Conservation (phyloP, 23 tunicate species). For the Phallusia fumigata region DNA sequence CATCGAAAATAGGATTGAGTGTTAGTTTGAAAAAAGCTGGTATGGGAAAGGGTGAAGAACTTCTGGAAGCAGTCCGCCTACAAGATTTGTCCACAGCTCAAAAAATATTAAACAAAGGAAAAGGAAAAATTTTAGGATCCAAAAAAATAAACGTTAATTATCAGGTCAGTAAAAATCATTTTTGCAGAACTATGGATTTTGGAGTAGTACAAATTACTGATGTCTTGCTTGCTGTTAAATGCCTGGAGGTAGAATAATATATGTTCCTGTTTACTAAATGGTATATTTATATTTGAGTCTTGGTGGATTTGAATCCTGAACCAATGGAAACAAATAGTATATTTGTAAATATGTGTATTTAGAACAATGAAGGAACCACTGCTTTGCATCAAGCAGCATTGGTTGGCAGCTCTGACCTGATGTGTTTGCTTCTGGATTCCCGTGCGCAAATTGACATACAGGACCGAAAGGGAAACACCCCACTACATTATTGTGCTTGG, state of each 20-base stretch:
- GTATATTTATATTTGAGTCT: no score
- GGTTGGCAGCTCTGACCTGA: slow-evolving; percentile 27
- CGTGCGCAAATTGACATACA: slow-evolving; percentile 31
- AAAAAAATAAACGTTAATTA: slow-evolving; percentile 50
- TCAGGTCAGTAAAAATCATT: slow-evolving; percentile 20
- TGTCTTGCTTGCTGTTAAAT: no score
- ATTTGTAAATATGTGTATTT: neutral
- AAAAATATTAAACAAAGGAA: slow-evolving; percentile 41
- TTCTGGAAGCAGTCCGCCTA: slow-evolving; percentile 31
- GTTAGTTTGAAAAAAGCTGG: neutral
- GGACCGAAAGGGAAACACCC: slow-evolving; percentile 50
- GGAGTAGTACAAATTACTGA: no score
- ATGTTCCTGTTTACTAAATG: no score
- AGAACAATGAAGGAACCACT: slow-evolving; percentile 49
- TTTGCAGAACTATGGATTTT: no score
- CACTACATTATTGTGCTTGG: slow-evolving; percentile 51
- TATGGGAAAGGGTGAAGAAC: slow-evolving; percentile 58
- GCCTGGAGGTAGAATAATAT: no score
- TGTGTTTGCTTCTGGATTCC: slow-evolving; percentile 31
- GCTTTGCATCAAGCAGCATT: slow-evolving; percentile 65
- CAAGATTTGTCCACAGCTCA: slow-evolving; percentile 46
- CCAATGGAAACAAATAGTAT: neutral
- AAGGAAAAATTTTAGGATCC: slow-evolving; percentile 48
- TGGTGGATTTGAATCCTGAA: neutral
- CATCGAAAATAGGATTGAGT: no score